A percentile compares a stretch with the other conserved stretches of the same genome.
Conservation (phyloP, 2,113 vertebrate species). For the Halichoeres trimaculatus region DNA sequence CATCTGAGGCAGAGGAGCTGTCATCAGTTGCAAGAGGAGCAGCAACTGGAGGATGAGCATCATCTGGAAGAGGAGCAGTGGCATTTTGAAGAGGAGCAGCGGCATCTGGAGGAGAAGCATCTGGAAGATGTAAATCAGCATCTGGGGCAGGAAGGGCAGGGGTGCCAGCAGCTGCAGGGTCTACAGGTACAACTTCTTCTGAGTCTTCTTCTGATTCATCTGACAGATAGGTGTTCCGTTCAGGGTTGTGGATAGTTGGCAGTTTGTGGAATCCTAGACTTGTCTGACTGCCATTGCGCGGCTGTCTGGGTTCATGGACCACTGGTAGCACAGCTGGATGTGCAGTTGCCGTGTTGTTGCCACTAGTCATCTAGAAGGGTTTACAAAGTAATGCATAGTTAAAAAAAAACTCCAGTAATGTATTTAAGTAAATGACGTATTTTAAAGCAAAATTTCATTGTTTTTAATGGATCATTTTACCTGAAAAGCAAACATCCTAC, state of each 20-base stretch:
- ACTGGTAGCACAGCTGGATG: not conserved
- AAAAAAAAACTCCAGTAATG: not conserved
- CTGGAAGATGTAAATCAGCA: too few relatives aligned
- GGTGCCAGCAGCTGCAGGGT: not conserved
- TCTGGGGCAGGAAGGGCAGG: not conserved
- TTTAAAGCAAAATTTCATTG: rapidly evolving
- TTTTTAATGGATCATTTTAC: slow-evolving; percentile 52
- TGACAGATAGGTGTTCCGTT: slow-evolving; percentile 58
- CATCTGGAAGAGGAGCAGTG: not conserved
- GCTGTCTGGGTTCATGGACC: slow-evolving; percentile 34
- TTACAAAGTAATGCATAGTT: not conserved
- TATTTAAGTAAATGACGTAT: not conserved
- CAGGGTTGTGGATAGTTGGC: slow-evolving; percentile 64
- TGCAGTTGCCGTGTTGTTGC: slow-evolving; percentile 48
- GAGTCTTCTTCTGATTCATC: slow-evolving; percentile 73
- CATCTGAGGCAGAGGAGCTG: slow-evolving; percentile 1
- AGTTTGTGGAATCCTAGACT: slow-evolving; percentile 76
- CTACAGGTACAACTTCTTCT: slow-evolving; percentile 53
- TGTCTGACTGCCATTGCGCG: too few relatives aligned
- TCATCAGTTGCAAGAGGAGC: not conserved
- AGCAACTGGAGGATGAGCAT: not conserved
- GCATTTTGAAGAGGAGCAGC: not conserved
- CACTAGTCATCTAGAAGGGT: slow-evolving; percentile 47
- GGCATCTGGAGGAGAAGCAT: not conserved
- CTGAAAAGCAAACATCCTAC: slow-evolving; percentile 69